Conservation (phyloP, 92 coral and sea anemone genomes). For the Plumapathes pennacea region DNA sequence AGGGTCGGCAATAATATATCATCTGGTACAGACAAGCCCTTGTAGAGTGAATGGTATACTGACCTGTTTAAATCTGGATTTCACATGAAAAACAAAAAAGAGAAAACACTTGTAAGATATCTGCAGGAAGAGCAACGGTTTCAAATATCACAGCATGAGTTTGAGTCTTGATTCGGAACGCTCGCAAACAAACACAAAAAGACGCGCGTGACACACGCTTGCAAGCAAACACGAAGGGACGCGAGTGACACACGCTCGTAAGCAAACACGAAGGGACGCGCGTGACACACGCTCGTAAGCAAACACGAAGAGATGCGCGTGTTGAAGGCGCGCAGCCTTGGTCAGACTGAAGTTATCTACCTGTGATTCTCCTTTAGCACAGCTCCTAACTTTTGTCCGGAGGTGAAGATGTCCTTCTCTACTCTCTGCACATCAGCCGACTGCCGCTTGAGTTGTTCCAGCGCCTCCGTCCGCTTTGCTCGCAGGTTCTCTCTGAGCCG, state of each 20-base stretch:
- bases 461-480: constrained; percentile 62
- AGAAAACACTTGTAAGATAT: neutral
- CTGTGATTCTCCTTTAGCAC: constrained; percentile 90
- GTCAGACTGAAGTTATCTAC: constrained; percentile 24
- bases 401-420: constrained; percentile 70
- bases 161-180: no score
- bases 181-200: no score
- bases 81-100: constrained; percentile 21
- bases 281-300: no score
- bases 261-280: no score
- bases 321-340: no score
- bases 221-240: no score
- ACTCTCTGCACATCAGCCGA: constrained; percentile 70
- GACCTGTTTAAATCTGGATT: constrained; percentile 41
- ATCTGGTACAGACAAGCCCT: neutral
- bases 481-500: constrained; percentile 71
- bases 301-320: no score
- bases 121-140: no score
- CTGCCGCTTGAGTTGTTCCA: constrained; percentile 71
- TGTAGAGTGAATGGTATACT: neutral
- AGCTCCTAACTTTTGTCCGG: constrained; percentile 88
- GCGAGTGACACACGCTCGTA: no score
- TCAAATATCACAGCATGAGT: no score
- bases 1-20: neutral
- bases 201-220: no score